A percentile compares a stretch with the other conserved stretches of the same genome.
phyloP scores from a whole-genome alignment of 2,113 vertebrate genomes.

The Paracanthobrama guichenoti region DNA sequence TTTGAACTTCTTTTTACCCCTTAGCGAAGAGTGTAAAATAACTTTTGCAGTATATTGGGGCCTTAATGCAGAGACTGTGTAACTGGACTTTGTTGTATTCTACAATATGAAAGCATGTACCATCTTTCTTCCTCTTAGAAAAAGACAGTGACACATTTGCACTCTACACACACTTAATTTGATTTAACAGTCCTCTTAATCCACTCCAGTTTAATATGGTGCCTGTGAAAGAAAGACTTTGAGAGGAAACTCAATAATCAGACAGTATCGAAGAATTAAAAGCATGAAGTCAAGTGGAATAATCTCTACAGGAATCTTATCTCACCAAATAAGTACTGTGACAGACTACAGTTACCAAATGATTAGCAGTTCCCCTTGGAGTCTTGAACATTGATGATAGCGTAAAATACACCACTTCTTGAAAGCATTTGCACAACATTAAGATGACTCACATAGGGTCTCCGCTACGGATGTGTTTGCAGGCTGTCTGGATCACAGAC shows the following conservation, averaged over 20 bases:
- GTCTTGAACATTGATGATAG: neutral
- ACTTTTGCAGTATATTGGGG: no score
- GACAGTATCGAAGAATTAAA: neutral
- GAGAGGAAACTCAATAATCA: neutral
- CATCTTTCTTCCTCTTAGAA: neutral
- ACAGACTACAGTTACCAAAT: neutral
- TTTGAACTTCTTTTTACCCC: no score
- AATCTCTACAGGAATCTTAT: slow-evolving; percentile 6
- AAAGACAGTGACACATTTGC: neutral
- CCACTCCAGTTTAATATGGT: neutral
- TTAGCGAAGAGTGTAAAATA: no score
- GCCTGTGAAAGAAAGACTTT: neutral
- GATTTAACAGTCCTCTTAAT: neutral
- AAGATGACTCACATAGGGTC: slow-evolving; percentile 84
- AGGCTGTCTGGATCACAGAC: slow-evolving; percentile 89
- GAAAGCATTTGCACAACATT: neutral
- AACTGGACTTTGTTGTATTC: neutral
- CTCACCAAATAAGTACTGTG: neutral
- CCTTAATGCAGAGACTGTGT: neutral
- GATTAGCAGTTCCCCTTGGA: neutral
- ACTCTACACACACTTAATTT: neutral
- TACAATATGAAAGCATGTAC: neutral
- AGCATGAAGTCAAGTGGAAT: slow-evolving; percentile 5
- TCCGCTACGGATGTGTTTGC: slow-evolving; percentile 87
- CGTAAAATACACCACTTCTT: neutral